These are phyloP conservation scores for Cephus spinipes DNA, from an alignment of 2,888 invertebrate genomes.

Conservation along the genomic window DNA sequence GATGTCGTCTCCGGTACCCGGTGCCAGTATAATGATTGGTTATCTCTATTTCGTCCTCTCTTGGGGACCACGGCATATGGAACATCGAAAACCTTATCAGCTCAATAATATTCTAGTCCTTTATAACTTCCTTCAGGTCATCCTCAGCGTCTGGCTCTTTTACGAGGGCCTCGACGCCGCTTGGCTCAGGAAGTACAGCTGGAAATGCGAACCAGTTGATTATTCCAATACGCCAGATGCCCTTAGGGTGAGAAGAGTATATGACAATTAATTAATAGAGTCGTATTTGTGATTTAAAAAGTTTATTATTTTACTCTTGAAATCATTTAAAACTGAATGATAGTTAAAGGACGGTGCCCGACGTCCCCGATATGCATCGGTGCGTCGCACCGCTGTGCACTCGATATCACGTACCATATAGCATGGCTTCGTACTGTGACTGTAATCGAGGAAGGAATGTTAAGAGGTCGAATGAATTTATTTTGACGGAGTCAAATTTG, in stretches of 20 bases:
- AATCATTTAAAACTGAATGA: background rate
- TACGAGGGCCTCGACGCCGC: slow-evolving; percentile 81
- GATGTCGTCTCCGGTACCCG: slow-evolving; percentile 78
- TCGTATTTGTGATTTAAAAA: background rate
- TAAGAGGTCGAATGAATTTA: background rate
- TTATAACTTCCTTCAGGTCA: slow-evolving; percentile 91
- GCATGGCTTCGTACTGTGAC: background rate
- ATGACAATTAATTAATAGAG: background rate
- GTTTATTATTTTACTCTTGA: background rate
- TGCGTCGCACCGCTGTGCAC: background rate
- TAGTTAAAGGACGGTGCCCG: background rate
- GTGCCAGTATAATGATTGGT: slow-evolving; percentile 74
- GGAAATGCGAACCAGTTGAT: slow-evolving; percentile 93
- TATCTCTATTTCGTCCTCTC: slow-evolving; percentile 80
- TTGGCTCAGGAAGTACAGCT: slow-evolving; percentile 87
- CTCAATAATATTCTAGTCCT: slow-evolving; percentile 82
- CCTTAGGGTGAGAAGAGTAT: slow-evolving; percentile 74
- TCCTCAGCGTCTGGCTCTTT: slow-evolving; percentile 85
- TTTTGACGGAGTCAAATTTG: background rate
- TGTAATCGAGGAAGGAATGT: background rate
- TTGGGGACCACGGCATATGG: slow-evolving; percentile 90
- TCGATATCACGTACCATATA: background rate
- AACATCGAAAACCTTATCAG: slow-evolving; percentile 85
- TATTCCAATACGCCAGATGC: slow-evolving; percentile 81
- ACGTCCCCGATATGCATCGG: background rate